phyloP scores from a whole-genome alignment of 2,113 vertebrate genomes.

The Hippolais icterina region DNA sequence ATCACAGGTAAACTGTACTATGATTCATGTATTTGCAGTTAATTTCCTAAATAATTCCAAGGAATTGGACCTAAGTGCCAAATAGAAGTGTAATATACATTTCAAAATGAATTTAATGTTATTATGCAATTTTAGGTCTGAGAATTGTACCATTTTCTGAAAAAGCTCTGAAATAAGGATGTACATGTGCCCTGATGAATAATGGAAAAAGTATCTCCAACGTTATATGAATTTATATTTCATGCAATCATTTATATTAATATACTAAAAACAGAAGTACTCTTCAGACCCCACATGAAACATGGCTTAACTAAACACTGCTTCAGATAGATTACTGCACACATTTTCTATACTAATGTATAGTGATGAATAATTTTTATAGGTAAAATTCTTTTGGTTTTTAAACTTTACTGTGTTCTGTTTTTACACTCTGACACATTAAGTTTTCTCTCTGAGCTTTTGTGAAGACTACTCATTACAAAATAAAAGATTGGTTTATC shows the following conservation, averaged over 20 bases:
- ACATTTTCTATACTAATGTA: background rate
- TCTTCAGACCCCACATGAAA: background rate
- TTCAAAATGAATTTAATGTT: background rate
- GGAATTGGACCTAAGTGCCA: background rate
- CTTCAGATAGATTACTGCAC: background rate
- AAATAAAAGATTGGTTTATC: slow-evolving; percentile 38
- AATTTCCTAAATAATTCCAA: background rate
- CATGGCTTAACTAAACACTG: background rate
- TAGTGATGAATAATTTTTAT: background rate
- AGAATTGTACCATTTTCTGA: background rate
- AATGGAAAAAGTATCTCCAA: background rate
- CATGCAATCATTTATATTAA: background rate
- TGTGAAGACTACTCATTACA: background rate
- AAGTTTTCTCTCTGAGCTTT: background rate
- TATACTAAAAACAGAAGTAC: background rate
- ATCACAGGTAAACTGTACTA: background rate
- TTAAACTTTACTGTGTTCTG: background rate
- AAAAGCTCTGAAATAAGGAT: background rate
- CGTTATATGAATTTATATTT: background rate
- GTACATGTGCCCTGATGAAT: background rate
- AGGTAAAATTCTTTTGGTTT: background rate
- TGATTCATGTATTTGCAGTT: background rate
- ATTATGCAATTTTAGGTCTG: background rate
- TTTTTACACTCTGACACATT: slow-evolving; percentile 25
- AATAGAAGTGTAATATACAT: background rate